These are phyloP conservation scores for Astur gentilis DNA, from an alignment of 2,113 vertebrate species.

Conservation along the genomic window DNA sequence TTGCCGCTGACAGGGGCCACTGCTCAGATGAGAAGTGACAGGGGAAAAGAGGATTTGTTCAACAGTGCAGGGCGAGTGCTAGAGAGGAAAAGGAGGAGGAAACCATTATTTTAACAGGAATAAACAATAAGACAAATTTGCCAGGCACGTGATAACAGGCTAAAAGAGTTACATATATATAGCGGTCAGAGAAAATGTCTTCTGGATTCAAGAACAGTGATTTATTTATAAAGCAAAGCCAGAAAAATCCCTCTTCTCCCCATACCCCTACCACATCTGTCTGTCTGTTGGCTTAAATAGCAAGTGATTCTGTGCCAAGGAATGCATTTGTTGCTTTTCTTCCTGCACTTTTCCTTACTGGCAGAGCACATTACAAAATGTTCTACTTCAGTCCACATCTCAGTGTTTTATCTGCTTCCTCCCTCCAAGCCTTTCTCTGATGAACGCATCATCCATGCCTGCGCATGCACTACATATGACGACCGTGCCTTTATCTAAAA, in stretches of 20 bases:
- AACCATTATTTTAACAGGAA: slow-evolving; percentile 12
- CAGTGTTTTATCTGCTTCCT: background rate
- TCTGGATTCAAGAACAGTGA: slow-evolving; percentile 25
- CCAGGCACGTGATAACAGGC: slow-evolving; percentile 1
- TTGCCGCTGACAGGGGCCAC: background rate
- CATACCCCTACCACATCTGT: slow-evolving; percentile 31
- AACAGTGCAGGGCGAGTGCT: background rate
- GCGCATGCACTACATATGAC: accelerated
- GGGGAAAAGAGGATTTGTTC: slow-evolving; percentile 3
- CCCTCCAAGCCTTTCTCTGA: background rate
- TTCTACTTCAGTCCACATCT: background rate
- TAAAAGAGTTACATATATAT: background rate
- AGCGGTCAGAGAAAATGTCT: background rate
- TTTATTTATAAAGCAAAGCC: slow-evolving; percentile 53
- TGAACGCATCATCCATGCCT: background rate
- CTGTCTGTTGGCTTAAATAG: background rate
- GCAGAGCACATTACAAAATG: background rate
- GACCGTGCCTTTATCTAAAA: background rate
- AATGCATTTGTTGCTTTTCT: slow-evolving; percentile 20
- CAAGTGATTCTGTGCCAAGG: background rate
- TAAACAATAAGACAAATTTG: slow-evolving; percentile 11
- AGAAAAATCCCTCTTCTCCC: background rate
- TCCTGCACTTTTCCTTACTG: background rate
- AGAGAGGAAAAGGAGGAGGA: background rate
- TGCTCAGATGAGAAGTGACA: slow-evolving; percentile 1